phyloP scores from a whole-genome alignment of 2,888 invertebrate species.

The Chydorus sphaericus region DNA sequence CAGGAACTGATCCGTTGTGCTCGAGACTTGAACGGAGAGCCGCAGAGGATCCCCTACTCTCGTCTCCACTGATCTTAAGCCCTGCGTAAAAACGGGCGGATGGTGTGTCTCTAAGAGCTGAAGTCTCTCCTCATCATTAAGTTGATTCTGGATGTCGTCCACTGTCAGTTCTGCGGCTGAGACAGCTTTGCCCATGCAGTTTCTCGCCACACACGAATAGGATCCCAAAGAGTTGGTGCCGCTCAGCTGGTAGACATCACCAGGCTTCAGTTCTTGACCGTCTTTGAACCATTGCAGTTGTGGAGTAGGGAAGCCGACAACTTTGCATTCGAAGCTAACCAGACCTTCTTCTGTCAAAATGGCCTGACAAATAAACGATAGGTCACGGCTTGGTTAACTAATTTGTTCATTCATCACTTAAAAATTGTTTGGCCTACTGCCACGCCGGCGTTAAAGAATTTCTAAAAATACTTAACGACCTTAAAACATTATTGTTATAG shows the following conservation, averaged over 20 bases:
- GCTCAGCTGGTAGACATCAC: conserved; percentile 80
- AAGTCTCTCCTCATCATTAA: conserved; percentile 69
- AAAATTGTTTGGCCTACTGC: too few relatives aligned
- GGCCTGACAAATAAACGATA: too few relatives aligned
- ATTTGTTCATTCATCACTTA: too few relatives aligned
- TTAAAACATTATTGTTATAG: too few relatives aligned
- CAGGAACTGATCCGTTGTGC: not conserved
- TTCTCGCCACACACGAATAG: conserved; percentile 74
- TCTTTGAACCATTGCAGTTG: conserved; percentile 81
- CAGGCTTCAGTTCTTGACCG: conserved; percentile 77
- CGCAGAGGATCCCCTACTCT: conserved; percentile 67
- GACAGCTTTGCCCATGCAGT: conserved; percentile 79
- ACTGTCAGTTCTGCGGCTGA: conserved; percentile 75
- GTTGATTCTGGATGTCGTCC: conserved; percentile 77
- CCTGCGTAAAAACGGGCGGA: conserved; percentile 67
- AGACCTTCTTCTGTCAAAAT: conserved; percentile 79
- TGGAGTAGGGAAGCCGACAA: conserved; percentile 81
- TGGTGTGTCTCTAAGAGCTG: conserved; percentile 55
- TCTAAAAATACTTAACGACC: too few relatives aligned
- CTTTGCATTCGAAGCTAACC: conserved; percentile 85
- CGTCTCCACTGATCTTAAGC: conserved; percentile 65
- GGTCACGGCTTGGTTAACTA: too few relatives aligned
- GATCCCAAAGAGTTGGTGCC: conserved; percentile 79
- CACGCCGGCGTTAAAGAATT: too few relatives aligned
- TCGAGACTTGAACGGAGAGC: conserved; percentile 55